Evolutionary conservation across 2,888 invertebrate species (phyloP), one percentile per base, ranked within the genome.

Genomic region (Aspidapion aeneum): DNA sequence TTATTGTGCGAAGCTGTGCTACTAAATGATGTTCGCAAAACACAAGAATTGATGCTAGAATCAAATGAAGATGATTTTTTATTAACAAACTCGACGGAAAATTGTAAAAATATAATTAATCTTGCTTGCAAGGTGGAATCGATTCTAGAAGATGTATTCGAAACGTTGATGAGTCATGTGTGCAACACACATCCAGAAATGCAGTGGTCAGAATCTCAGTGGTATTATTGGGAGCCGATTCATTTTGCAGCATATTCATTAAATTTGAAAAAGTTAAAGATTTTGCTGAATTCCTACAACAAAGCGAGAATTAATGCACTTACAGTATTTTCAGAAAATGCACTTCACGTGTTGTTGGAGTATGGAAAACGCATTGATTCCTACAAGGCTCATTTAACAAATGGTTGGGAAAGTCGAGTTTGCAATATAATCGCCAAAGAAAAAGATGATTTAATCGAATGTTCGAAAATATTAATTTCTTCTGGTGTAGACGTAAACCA

Each of bases 151-250:
- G 48, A 56, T 1, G 50, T 16, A 1, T 63, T 66, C 21, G 51
- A 55, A 7, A n/a, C 18, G 57, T 18, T 66, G 1, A 22, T 61
- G 18, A 48, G 48, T 9, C 48, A 66, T 21, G 21, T 58, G 1
- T 16, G 56, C 2, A 21, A 58, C 0, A 54, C 21, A 18, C 67
- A 59, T 35, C 57, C 54, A 9, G 50, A 50, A 20, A 21, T 67
- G 16, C 60, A 69, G n/a, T 69, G 62, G 19, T 54, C 64, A 17
- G 68, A 72, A 55, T 62, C 66, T 12, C 52, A 55, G 2, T 70
- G 69, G 67, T 72, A 68, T 58, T 70, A 70, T 18, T 73, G 72
- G 72, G 72, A 71, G 58, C 69, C 72, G 1, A 60, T 73, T 1
- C 73, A 73, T 57, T 70, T 71, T 61, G 66, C 69, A 5, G 69